Conservation (phyloP, 2,797 vertebrate species). For the Merluccius polli region DNA sequence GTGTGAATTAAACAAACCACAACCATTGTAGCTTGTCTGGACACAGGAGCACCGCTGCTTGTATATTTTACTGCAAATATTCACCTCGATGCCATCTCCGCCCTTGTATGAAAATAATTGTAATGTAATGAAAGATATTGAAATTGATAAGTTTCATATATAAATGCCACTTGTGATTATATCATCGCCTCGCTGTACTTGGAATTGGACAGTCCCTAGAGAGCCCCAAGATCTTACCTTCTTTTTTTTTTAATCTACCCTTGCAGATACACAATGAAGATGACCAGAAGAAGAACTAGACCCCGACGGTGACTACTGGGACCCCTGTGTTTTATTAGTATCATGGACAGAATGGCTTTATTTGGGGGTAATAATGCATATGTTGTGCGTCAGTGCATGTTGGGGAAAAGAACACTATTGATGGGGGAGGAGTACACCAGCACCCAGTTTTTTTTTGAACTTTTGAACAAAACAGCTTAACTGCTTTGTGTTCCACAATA, state of each 20-base stretch:
- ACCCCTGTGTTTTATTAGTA: conserved; percentile 35
- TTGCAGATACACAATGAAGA: conserved; percentile 51
- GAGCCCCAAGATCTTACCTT: too few species aligned
- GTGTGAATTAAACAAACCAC: background rate
- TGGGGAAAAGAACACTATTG: conserved; percentile 25
- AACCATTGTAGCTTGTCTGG: background rate
- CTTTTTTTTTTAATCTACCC: background rate
- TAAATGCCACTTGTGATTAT: background rate
- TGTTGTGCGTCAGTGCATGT: conserved; percentile 38
- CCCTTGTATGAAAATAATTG: too few species aligned
- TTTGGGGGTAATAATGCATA: conserved; percentile 30
- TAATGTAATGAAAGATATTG: background rate
- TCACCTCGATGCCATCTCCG: background rate
- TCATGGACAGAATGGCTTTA: conserved; percentile 34
- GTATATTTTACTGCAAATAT: background rate
- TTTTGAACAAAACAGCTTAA: conserved; percentile 37
- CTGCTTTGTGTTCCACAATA: conserved; percentile 58
- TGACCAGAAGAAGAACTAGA: conserved; percentile 12
- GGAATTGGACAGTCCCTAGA: background rate
- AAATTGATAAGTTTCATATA: background rate
- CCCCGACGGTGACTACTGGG: conserved; percentile 44
- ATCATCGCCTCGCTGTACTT: background rate
- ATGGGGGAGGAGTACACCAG: conserved; percentile 64
- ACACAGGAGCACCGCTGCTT: background rate
- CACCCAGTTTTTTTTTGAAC: conserved; percentile 45